Base-by-base conservation (phyloP, 2,113 vertebrate species). In the Mola mola region DNA sequence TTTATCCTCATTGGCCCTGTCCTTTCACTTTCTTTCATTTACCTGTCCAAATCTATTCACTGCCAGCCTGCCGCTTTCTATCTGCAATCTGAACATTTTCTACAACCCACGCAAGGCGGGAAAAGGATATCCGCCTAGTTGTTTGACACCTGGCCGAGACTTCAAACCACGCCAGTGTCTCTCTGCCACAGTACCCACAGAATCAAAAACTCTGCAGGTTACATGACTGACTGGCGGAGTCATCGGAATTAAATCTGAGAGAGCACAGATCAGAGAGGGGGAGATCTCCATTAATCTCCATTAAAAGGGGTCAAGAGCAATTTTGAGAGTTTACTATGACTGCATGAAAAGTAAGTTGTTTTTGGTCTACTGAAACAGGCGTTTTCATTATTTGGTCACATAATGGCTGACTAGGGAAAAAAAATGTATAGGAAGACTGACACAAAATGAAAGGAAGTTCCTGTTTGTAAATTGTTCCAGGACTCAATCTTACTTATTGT, bases 11-110 rank as follows among this genome's bases (percentile, higher is more conserved):
- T 63, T 38, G 0, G 5, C 50, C 48, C 29, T 58, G 41, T 67
- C 41, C 50, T 42, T 52, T 55, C 36, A 3, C 47, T 74, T 15
- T 25, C 72, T 79, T 51, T 82, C 73, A 78, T 87, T 74, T 80
- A 72, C 72, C 72, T 74, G 74, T 75, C 75, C 59, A 69, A 81
- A 84, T 70, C 36, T 59, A 61, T 72, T 69, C 71, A 44, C 55
- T 36, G 38, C 7, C n/a, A 68, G 26, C 67, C 59, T 55, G 60
- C 28, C 51, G 75, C 53, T 60, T 21, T 65, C 57, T 46, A 46
- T 65, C 56, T 72, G 66, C 70, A 48, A 49, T 56, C 38, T 72
- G 58, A 63, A 73, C 76, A 73, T 69, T 68, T 79, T 60, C 55
- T 49, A 26, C 64, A 59, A 48, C 82, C 74, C 74, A 75, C 53